Evolutionary conservation across 2,888 invertebrate species (phyloP).

Genomic region (Falcaria lacertinaria): DNA sequence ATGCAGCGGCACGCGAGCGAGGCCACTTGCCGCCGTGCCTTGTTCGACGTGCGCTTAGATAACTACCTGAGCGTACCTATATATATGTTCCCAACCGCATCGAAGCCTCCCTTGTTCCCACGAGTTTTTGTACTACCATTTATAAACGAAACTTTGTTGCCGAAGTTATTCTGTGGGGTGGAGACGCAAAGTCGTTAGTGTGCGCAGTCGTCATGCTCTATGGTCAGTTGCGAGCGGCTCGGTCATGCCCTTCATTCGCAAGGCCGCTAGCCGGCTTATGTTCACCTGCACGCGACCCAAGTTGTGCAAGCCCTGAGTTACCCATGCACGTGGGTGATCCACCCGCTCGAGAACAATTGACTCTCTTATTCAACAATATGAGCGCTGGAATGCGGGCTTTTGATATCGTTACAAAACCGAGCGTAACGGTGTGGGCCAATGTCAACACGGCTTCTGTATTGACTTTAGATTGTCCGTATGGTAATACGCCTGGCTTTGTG

Average conservation of each 20-base stretch:
- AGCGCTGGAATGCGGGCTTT: slow-evolving; percentile 66
- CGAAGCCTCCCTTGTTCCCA: slow-evolving; percentile 32
- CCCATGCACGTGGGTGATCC: slow-evolving; percentile 47
- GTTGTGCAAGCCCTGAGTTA: slow-evolving; percentile 62
- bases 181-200: neutral
- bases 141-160: slow-evolving; percentile 2
- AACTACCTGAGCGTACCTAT: slow-evolving; percentile 9
- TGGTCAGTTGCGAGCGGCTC: slow-evolving; percentile 18
- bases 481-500: slow-evolving; percentile 48
- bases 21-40: slow-evolving; percentile 37
- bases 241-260: slow-evolving; percentile 40
- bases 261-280: slow-evolving; percentile 43
- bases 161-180: slow-evolving; percentile 3
- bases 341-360: slow-evolving; percentile 60
- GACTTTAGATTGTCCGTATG: slow-evolving; percentile 58
- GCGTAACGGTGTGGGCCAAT: slow-evolving; percentile 69
- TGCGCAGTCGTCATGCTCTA: slow-evolving; percentile 29
- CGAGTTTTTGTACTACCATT: slow-evolving; percentile 15
- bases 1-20: slow-evolving; percentile 61
- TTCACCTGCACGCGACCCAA: slow-evolving; percentile 48
- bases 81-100: slow-evolving; percentile 24
- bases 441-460: slow-evolving; percentile 67
- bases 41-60: slow-evolving; percentile 18
- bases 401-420: slow-evolving; percentile 71
- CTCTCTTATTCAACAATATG: slow-evolving; percentile 54